Conservation (phyloP, 1,140 invertebrate species). For the Ceratina calcarata region DNA sequence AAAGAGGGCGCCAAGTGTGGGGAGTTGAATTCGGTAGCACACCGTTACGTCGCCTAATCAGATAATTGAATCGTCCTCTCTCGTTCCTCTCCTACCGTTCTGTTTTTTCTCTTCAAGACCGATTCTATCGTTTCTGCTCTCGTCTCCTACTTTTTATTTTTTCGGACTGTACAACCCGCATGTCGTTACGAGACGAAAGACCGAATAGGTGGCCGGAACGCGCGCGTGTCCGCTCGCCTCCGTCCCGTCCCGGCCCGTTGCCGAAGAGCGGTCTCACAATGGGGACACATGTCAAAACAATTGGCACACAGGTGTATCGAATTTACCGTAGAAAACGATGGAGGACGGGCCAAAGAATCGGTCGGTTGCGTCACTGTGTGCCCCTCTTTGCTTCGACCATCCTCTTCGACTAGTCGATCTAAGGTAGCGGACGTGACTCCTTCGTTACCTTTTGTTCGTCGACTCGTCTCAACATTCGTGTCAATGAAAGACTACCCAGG, state of each 20-base stretch:
- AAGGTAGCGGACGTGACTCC: constrained; percentile 25
- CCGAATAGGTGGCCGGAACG: constrained; percentile 60
- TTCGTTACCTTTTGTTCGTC: neutral
- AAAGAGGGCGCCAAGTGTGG: neutral
- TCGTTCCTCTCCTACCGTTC: neutral
- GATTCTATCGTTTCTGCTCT: no score
- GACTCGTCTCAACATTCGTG: neutral
- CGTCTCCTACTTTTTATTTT: constrained; percentile 11
- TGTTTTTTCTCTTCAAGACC: neutral
- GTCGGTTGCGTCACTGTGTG: constrained; percentile 52
- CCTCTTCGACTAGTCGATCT: constrained; percentile 4
- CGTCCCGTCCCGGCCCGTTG: constrained; percentile 27
- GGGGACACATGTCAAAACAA: constrained; percentile 79
- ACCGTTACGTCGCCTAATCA: constrained; percentile 66
- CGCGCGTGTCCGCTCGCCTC: constrained; percentile 52
- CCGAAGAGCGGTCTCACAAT: constrained; percentile 67
- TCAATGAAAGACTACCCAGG: neutral
- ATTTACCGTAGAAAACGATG: constrained; percentile 65
- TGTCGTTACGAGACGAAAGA: constrained; percentile 62
- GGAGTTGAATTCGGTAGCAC: constrained; percentile 38
- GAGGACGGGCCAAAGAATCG: constrained; percentile 61
- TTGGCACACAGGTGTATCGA: constrained; percentile 75
- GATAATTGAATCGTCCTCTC: constrained; percentile 74
- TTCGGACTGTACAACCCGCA: constrained; percentile 72
- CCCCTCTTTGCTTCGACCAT: neutral